Base-by-base conservation (phyloP, 1,140 invertebrate genomes). In the Psilanteris sp. region DNA sequence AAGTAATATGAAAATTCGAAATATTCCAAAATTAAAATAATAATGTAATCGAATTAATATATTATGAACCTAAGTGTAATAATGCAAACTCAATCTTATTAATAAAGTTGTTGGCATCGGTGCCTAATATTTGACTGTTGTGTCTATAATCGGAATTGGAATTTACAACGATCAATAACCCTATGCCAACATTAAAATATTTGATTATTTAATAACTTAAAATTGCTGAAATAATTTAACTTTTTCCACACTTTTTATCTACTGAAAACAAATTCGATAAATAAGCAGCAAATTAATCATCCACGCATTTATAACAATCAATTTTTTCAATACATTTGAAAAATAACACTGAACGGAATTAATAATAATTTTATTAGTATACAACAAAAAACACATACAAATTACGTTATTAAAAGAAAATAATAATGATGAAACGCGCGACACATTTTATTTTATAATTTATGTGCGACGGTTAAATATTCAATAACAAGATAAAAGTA, bases 201-300 rank as follows among this genome's bases (percentile, higher is more conserved):
- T 50, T 34, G 29, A 50, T 34, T 50, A 34, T 50, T 52, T 37
- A 52, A 26, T 37, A 52, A 52, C 31, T 22, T 20, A 31, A 44
- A 46, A 48, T 48, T 32, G 32, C 10, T 44, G 13, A 29, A 41
- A 22, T 41, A 41, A 15, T 29, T 9, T 27, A 44, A 44, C 41
- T 27, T 46, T 46, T 46, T 34, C 18, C 4, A 48, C 13, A 4
- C 11, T 6, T 22, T 32, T 34, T 34, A 32, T 9, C n/a, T n/a
- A 13, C 14, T 22, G 29, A 8, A 48, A 7, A 18, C 26, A 18
- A 46, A 46, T 18, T 31, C 15, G 18, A 41, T 41, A 41, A 31
- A 31, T 24, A 18, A 7, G 2, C 8, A 11, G n/a, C 4, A 18
- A 46, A 46, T 31, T 46, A 46, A 31, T 46, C 27, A 20, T 20